These are phyloP conservation scores for Nomada lathburiana DNA, from an alignment of 2,888 invertebrate genomes.

Conservation along the genomic window DNA sequence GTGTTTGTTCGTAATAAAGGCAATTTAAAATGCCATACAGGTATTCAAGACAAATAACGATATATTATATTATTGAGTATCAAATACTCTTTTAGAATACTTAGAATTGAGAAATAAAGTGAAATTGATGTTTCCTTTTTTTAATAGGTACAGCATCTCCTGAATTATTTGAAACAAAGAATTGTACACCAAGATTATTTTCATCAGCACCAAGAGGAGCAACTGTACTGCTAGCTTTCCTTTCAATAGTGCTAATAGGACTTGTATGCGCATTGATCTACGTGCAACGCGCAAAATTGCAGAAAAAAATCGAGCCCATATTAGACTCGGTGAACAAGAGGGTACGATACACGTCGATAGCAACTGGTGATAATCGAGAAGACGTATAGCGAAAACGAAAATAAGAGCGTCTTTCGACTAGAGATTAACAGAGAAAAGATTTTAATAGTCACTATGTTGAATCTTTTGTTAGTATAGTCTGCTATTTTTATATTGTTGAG, in stretches of 20 bases:
- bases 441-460: not conserved
- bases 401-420: not conserved
- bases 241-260: slow-evolving; percentile 84
- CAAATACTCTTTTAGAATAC: not conserved
- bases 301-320: slow-evolving; percentile 87
- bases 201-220: slow-evolving; percentile 64
- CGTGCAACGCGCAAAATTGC: slow-evolving; percentile 87
- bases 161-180: slow-evolving; percentile 72
- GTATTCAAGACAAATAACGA: slow-evolving; percentile 55
- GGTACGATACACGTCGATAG: slow-evolving; percentile 90
- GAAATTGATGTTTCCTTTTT: not conserved
- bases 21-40: slow-evolving; percentile 85
- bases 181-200: slow-evolving; percentile 68
- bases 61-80: not conserved
- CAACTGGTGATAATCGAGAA: slow-evolving; percentile 86
- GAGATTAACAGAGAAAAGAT: not conserved
- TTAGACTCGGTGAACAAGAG: slow-evolving; percentile 89
- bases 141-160: slow-evolving; percentile 29
- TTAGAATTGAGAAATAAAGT: no score
- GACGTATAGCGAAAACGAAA: slow-evolving; percentile 48
- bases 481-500: not conserved
- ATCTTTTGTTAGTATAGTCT: not conserved
- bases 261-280: slow-evolving; percentile 87
- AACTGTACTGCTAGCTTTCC: slow-evolving; percentile 74
- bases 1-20: slow-evolving; percentile 87